phyloP scores from a whole-genome alignment of 2,113 vertebrate genomes.

The Paratilapia polleni region DNA sequence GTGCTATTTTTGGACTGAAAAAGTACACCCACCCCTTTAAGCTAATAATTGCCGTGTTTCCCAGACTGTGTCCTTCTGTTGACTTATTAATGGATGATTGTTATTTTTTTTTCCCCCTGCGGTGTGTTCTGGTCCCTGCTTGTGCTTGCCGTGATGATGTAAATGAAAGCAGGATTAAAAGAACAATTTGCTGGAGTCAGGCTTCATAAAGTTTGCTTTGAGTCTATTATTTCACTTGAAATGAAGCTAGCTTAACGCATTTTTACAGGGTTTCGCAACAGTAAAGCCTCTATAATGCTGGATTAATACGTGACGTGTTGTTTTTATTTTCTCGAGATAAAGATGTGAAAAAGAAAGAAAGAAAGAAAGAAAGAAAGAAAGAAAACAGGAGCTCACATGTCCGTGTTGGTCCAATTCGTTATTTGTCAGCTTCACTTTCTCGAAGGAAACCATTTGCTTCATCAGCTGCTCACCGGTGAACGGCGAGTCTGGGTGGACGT shows the following conservation, averaged over 20 bases:
- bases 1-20: constrained; percentile 9
- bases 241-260: background rate
- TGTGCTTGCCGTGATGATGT: background rate
- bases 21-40: background rate
- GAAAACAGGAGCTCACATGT: constrained; percentile 84
- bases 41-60: background rate
- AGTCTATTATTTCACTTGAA: background rate
- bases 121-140: background rate
- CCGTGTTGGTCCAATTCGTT: constrained; percentile 98
- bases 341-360: background rate
- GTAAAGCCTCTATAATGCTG: background rate
- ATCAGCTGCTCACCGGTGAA: constrained; percentile 96
- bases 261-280: background rate
- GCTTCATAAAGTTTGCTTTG: background rate
- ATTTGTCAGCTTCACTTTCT: constrained; percentile 99
- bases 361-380: background rate
- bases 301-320: background rate
- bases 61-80: background rate
- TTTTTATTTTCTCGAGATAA: background rate
- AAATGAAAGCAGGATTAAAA: constrained; percentile 23
- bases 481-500: constrained; percentile 96
- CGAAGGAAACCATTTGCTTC: constrained; percentile 99
- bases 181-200: background rate
- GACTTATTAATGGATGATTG: background rate
- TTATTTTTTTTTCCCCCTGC: background rate